Base-by-base conservation (phyloP, 2,888 invertebrate genomes). In the Agonopterix arenella region DNA sequence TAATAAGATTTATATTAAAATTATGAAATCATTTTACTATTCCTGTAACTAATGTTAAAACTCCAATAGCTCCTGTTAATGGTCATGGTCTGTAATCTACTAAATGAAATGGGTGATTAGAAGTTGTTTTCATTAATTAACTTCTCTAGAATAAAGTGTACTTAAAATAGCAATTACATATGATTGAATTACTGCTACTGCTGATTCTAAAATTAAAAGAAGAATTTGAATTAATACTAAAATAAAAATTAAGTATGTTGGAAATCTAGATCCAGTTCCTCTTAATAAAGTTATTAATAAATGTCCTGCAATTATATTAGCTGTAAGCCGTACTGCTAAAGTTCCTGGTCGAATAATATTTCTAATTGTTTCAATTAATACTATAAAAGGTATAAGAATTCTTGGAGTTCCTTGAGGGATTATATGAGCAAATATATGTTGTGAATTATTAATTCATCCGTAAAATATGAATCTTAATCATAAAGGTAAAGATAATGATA, bases 231-330 rank as follows among this genome's bases (percentile, higher is more conserved):
- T 69, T 40, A 85, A 45, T 60, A 90, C 59, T 74, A 89, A 68
- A 38, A 89, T 49, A 46, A 71, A 50, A 60, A 83, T 61, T 57
- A 80, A 62, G 56, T 76, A 73, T 50, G 54, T 59, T 3, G 64
- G 47, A 59, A 77, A 58, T 53, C 42, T 66, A 45, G 61, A 56
- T 4, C 80, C 76, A 10, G 73, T 84, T 45, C 69, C 64, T 59
- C 91, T 89, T 68, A 93, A 65, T 61, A 94, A 60, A 1, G 92
- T 92, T 89, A 94, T 75, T 70, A 94, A 60, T 77, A 94, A 70
- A 73, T 94, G 93, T 0, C 93, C 93, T 1, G 94, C 93, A 89
- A 93, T 93, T 91, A 94, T 93, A 88, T 94, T 94, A n/a, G 94
- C 94, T 4, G 92, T 90, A 85, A 94, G 69, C 57, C 94, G 93